Conservation (phyloP, 2,113 vertebrate species). For the Xenopus borealis region DNA sequence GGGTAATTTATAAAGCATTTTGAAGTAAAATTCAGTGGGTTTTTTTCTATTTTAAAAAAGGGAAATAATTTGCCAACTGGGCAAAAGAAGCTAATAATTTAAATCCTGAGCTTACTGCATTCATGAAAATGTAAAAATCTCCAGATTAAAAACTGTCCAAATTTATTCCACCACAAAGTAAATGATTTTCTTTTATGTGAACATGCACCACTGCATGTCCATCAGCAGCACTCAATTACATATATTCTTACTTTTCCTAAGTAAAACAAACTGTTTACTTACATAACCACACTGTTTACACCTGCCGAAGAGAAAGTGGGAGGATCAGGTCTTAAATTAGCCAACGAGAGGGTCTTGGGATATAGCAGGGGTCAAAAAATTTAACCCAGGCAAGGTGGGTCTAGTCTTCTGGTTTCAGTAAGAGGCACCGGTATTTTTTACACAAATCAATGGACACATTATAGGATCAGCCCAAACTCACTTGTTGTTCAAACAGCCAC, state of each 20-base stretch:
- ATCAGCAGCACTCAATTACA: slow-evolving; percentile 83
- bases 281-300: slow-evolving; percentile 77
- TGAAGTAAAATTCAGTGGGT: too few relatives aligned
- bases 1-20: too few relatives aligned
- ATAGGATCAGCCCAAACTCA: slow-evolving; percentile 75
- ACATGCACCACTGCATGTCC: slow-evolving; percentile 74
- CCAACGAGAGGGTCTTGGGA: slow-evolving; percentile 70
- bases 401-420: slow-evolving; percentile 65
- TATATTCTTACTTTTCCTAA: slow-evolving; percentile 67
- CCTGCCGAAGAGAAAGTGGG: slow-evolving; percentile 66
- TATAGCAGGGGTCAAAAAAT: slow-evolving; percentile 74
- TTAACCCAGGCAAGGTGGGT: slow-evolving; percentile 70
- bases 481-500: slow-evolving; percentile 73
- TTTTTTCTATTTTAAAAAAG: too few relatives aligned
- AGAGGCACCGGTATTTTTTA: slow-evolving; percentile 63
- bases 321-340: slow-evolving; percentile 65
- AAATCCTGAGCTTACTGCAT: not conserved
- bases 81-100: not conserved
- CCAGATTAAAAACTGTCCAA: slow-evolving; percentile 2
- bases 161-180: slow-evolving; percentile 66
- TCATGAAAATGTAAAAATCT: not conserved
- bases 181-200: slow-evolving; percentile 58
- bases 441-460: slow-evolving; percentile 70
- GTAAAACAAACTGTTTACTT: slow-evolving; percentile 84
- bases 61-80: too few relatives aligned